phyloP scores from a whole-genome alignment of 1,140 invertebrate species.

The Apis laboriosa region DNA sequence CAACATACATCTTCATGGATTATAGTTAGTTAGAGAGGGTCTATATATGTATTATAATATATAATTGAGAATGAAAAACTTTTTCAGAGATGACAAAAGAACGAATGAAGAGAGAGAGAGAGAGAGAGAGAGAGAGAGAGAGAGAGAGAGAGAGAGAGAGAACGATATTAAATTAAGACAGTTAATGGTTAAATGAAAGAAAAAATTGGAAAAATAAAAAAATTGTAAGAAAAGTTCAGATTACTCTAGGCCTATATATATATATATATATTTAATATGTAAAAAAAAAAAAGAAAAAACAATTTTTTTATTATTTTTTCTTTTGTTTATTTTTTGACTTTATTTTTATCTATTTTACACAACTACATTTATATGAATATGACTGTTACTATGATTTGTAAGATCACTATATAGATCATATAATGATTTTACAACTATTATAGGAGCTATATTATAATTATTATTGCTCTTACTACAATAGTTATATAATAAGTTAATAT shows the following conservation, averaged over 20 bases:
- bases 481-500: conserved; percentile 38
- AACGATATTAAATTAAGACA: conserved; percentile 67
- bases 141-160: conserved; percentile 47
- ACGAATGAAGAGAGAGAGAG: conserved; percentile 3
- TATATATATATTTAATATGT: conserved; percentile 56
- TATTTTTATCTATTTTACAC: conserved; percentile 44
- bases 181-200: conserved; percentile 62
- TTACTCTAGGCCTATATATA: conserved; percentile 71
- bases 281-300: conserved; percentile 21
- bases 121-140: neutral
- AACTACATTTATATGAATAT: conserved; percentile 31
- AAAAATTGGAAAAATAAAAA: conserved; percentile 64
- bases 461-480: conserved; percentile 40
- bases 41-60: conserved; percentile 71
- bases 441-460: conserved; percentile 20
- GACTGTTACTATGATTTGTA: conserved; percentile 41
- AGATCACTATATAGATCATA: conserved; percentile 41
- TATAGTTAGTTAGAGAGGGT: conserved; percentile 74
- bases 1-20: conserved; percentile 68
- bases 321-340: conserved; percentile 55
- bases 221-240: conserved; percentile 70
- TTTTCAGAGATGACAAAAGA: conserved; percentile 55
- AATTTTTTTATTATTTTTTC: conserved; percentile 21
- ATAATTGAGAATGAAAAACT: conserved; percentile 45
- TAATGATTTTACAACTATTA: conserved; percentile 44